Base-by-base conservation (phyloP, 2,113 vertebrate genomes). In the Eidolon helvum region DNA sequence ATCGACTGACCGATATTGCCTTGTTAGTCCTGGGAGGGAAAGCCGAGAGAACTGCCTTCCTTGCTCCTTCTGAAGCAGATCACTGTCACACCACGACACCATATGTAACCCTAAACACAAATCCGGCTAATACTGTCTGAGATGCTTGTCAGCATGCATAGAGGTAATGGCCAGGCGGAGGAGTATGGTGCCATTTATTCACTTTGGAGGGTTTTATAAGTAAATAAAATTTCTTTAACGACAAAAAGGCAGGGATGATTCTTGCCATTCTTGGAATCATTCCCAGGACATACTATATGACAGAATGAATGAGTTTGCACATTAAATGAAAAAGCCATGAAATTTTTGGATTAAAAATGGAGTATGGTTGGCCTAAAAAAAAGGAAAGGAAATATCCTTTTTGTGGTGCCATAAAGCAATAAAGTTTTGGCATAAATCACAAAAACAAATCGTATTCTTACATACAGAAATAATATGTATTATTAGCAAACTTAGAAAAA, bases 191-290 rank as follows among this genome's bases (percentile, higher is more conserved):
- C 78, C 2, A 40, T 77, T 92, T 87, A 30, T 84, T 83, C 96
- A 89, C 69, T 89, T 45, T 35, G 68, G 89, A 96, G 90, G 96
- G 88, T 95, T 93, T 97, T 69, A 92, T 55, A 94, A 77, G 92
- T 96, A 98, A 97, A 96, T 75, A 97, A 95, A 96, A 66, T 93
- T 96, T 7, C 48, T 94, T 75, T 48, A 82, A 91, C 90, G 92
- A 72, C 40, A 91, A 97, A 93, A 91, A 66, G 5, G 53, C 12
- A 22, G 83, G 50, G 43, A 11, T 38, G 28, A 83, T 87, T 14
- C 18, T 97, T 35, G 78, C 1, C 16, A 3, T 93, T 96, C n/a
- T 72, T 96, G 97, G 91, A 93, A 30, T 96, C 88, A 75, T 96
- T 97, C 90, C 77, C 91, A 95, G 86, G 63, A 61, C 38, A 87